A percentile compares a stretch with the other conserved stretches of the same genome.
Evolutionary conservation across 2,888 invertebrate species (phyloP).

Genomic region (Tipula lateralis): DNA sequence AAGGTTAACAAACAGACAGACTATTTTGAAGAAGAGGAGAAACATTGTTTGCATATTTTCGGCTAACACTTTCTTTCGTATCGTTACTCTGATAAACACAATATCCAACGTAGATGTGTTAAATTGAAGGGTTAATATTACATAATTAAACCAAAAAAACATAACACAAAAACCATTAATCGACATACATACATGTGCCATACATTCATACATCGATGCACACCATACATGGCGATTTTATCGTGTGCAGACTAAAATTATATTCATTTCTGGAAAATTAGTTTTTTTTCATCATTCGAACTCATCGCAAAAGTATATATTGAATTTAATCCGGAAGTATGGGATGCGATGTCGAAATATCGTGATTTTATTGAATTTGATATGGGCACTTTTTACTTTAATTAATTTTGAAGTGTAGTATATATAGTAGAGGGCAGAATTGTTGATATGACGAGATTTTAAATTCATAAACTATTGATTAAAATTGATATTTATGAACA

Average conservation of each 20-base stretch:
- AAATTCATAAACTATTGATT: background rate
- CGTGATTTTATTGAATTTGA: background rate
- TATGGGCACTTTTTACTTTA: background rate
- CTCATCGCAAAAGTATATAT: background rate
- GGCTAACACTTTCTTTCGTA: background rate
- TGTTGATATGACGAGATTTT: background rate
- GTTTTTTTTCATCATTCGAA: background rate
- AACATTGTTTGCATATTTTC: too few relatives aligned
- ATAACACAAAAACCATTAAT: background rate
- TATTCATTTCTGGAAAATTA: background rate
- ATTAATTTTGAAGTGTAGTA: constrained; percentile 24
- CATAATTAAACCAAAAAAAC: background rate
- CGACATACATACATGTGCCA: background rate
- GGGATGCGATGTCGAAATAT: background rate
- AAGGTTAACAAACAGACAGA: too few relatives aligned
- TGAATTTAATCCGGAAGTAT: background rate
- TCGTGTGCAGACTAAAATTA: background rate
- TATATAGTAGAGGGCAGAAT: background rate
- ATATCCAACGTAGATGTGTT: background rate
- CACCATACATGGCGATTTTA: too few relatives aligned
- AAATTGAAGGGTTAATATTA: background rate
- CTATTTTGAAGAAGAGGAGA: too few relatives aligned
- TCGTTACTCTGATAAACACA: background rate
- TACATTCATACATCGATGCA: background rate
- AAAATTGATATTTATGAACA: background rate